Conservation (phyloP, 2,797 vertebrate genomes). For the Eidolon dupreanum region DNA sequence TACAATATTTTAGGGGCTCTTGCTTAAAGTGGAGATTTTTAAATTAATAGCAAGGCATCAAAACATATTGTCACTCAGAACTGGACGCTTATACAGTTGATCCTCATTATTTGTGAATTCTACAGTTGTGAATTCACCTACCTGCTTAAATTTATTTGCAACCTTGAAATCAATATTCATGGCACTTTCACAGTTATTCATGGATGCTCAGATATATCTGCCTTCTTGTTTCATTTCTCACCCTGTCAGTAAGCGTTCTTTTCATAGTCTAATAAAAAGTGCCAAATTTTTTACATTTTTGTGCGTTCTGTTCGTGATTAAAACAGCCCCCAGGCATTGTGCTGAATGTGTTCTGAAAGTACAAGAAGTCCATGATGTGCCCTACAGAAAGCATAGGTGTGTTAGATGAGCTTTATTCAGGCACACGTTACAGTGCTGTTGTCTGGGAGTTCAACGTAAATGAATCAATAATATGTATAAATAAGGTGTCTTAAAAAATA, state of each 20-base stretch:
- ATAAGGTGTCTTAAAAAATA: background rate
- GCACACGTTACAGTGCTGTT: background rate
- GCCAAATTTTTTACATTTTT: background rate
- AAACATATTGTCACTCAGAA: background rate
- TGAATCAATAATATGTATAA: background rate
- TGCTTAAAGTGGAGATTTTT: conserved; percentile 38
- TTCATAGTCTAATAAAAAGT: background rate
- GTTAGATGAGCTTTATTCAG: background rate
- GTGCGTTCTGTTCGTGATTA: background rate
- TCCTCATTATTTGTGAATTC: background rate
- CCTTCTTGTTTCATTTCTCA: background rate
- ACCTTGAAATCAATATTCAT: background rate
- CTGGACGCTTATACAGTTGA: background rate
- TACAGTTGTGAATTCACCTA: background rate
- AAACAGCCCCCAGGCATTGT: background rate
- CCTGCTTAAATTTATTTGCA: background rate
- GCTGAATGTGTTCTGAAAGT: background rate
- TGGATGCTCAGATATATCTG: background rate
- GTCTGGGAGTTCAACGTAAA: background rate
- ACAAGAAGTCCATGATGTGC: too few relatives aligned
- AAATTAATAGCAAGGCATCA: background rate
- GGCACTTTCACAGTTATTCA: background rate
- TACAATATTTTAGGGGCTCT: background rate
- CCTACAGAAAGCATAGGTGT: background rate
- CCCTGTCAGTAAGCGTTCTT: background rate